A percentile compares a stretch with the other conserved stretches of the same genome.
Evolutionary conservation across 2,797 vertebrate genomes (phyloP).

Genomic region (Erpetoichthys calabaricus): DNA sequence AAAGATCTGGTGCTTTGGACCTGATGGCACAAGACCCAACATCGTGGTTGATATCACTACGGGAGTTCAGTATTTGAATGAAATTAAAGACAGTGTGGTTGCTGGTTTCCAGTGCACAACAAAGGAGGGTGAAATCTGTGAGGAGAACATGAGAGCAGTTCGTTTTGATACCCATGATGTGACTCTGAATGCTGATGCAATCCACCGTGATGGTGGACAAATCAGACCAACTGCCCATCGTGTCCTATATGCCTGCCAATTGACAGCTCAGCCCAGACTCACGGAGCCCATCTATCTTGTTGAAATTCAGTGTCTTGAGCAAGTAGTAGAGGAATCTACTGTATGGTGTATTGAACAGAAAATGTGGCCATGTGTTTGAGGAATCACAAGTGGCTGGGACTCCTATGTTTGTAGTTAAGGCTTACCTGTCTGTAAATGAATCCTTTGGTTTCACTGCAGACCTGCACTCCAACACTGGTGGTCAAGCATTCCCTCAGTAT

Average conservation of each 20-base stretch:
- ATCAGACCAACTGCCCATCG: conserved; percentile 88
- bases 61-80: conserved; percentile 93
- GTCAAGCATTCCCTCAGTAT: conserved; percentile 90
- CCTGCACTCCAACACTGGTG: conserved; percentile 77
- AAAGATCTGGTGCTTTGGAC: conserved; percentile 96
- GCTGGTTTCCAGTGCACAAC: conserved; percentile 95
- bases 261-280: conserved; percentile 72
- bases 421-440: conserved; percentile 82
- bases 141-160: conserved; percentile 83
- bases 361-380: conserved; percentile 81
- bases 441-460: conserved; percentile 97
- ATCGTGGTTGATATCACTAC: conserved; percentile 84
- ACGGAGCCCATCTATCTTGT: conserved; percentile 94
- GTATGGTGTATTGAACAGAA: conserved; percentile 82
- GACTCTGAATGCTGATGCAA: conserved; percentile 83
- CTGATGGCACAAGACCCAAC: conserved; percentile 83
- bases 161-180: conserved; percentile 86
- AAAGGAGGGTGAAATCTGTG: conserved; percentile 88
- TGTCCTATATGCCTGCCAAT: conserved; percentile 71
- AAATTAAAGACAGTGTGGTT: conserved; percentile 95
- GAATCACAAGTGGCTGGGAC: conserved; percentile 71
- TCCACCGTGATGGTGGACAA: conserved; percentile 87
- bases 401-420: conserved; percentile 84
- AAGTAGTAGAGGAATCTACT: conserved; percentile 77
- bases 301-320: conserved; percentile 86